These are phyloP conservation scores for Steatornis caripensis DNA, from an alignment of 2,113 vertebrate species.

Conservation along the genomic window DNA sequence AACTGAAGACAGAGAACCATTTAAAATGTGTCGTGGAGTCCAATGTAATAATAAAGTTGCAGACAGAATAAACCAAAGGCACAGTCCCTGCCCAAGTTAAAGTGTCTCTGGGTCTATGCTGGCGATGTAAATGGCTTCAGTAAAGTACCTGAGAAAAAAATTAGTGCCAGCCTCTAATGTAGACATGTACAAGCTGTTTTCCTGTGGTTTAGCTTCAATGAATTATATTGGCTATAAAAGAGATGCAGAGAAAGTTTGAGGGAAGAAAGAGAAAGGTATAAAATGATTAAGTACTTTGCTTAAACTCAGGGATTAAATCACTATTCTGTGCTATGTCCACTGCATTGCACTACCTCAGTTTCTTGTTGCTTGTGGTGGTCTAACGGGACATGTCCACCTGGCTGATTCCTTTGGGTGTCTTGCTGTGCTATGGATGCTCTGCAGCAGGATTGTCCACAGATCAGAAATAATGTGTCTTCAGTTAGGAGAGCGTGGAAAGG, in stretches of 20 bases:
- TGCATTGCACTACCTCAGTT: background rate
- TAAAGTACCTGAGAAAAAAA: background rate
- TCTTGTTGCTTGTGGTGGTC: background rate
- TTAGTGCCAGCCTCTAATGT: background rate
- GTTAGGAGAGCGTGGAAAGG: background rate
- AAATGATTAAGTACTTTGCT: background rate
- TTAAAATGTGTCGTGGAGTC: background rate
- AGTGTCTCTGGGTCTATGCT: background rate
- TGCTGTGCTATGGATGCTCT: background rate
- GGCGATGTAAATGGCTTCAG: background rate
- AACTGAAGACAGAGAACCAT: slow-evolving; percentile 3
- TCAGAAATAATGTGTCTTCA: background rate
- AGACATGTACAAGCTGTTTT: background rate
- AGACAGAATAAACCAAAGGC: background rate
- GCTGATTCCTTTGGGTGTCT: background rate
- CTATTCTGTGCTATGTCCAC: background rate
- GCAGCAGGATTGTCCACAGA: background rate
- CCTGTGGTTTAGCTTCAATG: background rate
- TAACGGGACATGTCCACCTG: background rate
- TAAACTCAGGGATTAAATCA: background rate
- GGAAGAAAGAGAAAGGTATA: background rate
- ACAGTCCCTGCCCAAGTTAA: background rate
- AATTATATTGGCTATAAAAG: background rate
- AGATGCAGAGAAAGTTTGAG: background rate
- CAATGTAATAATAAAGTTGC: background rate